These are phyloP conservation scores for Polyploca ridens DNA, from an alignment of 2,888 invertebrate species.

Conservation along the genomic window DNA sequence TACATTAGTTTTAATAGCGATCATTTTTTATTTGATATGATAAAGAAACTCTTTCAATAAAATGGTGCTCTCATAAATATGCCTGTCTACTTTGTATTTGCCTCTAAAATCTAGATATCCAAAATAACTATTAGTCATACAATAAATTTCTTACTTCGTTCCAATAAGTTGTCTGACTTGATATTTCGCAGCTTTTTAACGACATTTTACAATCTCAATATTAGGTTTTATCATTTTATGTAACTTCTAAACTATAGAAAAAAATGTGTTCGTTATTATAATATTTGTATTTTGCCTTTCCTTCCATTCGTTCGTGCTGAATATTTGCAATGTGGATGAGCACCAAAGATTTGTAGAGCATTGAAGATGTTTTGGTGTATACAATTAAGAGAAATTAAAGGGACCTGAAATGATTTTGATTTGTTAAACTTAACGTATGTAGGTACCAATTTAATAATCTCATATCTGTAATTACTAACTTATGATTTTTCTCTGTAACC, in stretches of 20 bases:
- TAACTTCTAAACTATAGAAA: constrained; percentile 66
- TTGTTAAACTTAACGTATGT: constrained; percentile 75
- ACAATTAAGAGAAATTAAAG: constrained; percentile 82
- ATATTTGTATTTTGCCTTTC: constrained; percentile 64
- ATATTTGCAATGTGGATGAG: constrained; percentile 78
- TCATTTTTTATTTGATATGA: not conserved
- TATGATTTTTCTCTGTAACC: constrained; percentile 58
- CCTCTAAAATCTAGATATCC: not conserved
- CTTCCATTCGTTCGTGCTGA: constrained; percentile 74
- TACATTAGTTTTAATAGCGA: constrained; percentile 15
- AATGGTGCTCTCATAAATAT: constrained; percentile 6
- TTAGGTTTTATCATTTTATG: constrained; percentile 72
- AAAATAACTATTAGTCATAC: not conserved
- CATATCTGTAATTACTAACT: constrained; percentile 75
- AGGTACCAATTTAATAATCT: constrained; percentile 83
- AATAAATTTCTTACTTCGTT: constrained; percentile 42
- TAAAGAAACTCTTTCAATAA: not conserved
- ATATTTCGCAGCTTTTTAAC: constrained; percentile 80
- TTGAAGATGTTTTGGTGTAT: constrained; percentile 79
- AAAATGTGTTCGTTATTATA: constrained; percentile 80
- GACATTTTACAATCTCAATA: constrained; percentile 79
- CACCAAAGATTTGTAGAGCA: constrained; percentile 83
- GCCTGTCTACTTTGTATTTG: not conserved
- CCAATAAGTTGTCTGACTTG: constrained; percentile 65
- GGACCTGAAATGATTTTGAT: constrained; percentile 83